Evolutionary conservation across 2,113 vertebrate species (phyloP).

Genomic region (Apteryx owenii): DNA sequence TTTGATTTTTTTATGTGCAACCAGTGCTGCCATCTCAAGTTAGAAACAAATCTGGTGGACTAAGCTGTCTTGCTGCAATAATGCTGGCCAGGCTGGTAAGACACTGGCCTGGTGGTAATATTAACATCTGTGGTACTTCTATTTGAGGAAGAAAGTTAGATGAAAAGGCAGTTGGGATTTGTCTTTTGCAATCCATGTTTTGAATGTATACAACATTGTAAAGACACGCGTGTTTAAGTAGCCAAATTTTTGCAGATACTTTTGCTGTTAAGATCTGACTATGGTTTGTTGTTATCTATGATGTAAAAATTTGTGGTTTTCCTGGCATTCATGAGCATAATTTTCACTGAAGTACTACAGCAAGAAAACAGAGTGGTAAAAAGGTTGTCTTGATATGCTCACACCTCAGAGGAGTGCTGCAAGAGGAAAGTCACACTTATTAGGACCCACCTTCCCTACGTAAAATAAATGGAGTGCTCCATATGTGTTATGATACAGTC

Average conservation of each 20-base stretch:
- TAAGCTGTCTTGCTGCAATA: not conserved
- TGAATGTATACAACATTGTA: fast-evolving
- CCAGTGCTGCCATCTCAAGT: not conserved
- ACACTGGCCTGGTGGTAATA: not conserved
- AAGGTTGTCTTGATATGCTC: not conserved
- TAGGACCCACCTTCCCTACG: not conserved
- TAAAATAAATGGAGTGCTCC: not conserved
- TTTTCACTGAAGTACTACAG: not conserved
- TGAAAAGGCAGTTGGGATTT: not conserved
- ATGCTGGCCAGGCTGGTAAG: not conserved
- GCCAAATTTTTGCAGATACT: not conserved
- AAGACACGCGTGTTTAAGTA: not conserved
- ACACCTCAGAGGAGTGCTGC: not conserved
- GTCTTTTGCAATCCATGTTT: not conserved
- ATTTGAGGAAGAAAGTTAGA: not conserved
- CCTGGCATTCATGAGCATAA: fast-evolving
- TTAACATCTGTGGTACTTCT: not conserved
- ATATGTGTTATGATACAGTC: not conserved
- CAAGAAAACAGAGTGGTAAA: not conserved
- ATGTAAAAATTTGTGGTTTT: not conserved
- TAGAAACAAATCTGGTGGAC: not conserved
- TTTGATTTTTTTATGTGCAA: not conserved
- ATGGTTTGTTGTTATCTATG: not conserved
- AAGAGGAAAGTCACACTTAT: not conserved
- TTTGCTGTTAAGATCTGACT: not conserved